Percentiles rank a stretch among this genome's conserved stretches.
Conservation (phyloP, 2,797 vertebrate species). For the Poecilia velifera region DNA sequence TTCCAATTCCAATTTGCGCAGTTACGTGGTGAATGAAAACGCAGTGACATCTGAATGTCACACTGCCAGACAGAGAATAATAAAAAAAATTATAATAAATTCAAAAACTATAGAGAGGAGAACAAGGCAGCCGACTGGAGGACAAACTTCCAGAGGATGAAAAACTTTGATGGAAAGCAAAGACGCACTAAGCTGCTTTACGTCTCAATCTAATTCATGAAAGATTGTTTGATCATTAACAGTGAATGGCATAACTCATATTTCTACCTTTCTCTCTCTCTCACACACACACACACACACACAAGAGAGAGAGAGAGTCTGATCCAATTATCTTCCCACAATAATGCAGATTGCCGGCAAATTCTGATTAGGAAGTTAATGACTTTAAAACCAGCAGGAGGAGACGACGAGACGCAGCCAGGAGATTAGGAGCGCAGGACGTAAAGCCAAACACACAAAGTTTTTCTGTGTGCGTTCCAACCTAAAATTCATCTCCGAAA, state of each 20-base stretch:
- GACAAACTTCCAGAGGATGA: slow-evolving; percentile 4
- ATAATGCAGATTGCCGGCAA: slow-evolving; percentile 46
- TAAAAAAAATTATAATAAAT: no score
- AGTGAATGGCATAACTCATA: slow-evolving; percentile 12
- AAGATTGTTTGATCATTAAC: slow-evolving; percentile 23
- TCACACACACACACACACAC: background rate
- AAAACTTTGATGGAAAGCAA: slow-evolving; percentile 15
- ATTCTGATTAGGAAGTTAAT: slow-evolving; percentile 56
- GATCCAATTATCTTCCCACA: slow-evolving; percentile 57
- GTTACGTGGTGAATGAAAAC: no score
- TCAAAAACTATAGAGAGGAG: no score
- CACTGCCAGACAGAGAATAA: no score
- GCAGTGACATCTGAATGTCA: no score
- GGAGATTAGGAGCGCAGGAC: slow-evolving; percentile 50
- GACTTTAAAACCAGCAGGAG: slow-evolving; percentile 52
- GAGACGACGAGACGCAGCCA: slow-evolving; percentile 24
- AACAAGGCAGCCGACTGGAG: slow-evolving; percentile 4
- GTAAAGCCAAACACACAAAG: slow-evolving; percentile 34
- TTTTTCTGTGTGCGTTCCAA: background rate
- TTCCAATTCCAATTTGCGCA: no score
- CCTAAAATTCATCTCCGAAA: slow-evolving; percentile 25
- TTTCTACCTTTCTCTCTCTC: slow-evolving; percentile 16
- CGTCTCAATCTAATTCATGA: slow-evolving; percentile 18
- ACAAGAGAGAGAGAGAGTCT: slow-evolving; percentile 6
- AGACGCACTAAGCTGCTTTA: slow-evolving; percentile 27